Evolutionary conservation across 1,140 invertebrate genomes (phyloP), one percentile per base, ranked within the genome.

Genomic region (Harpegnathos saltator): DNA sequence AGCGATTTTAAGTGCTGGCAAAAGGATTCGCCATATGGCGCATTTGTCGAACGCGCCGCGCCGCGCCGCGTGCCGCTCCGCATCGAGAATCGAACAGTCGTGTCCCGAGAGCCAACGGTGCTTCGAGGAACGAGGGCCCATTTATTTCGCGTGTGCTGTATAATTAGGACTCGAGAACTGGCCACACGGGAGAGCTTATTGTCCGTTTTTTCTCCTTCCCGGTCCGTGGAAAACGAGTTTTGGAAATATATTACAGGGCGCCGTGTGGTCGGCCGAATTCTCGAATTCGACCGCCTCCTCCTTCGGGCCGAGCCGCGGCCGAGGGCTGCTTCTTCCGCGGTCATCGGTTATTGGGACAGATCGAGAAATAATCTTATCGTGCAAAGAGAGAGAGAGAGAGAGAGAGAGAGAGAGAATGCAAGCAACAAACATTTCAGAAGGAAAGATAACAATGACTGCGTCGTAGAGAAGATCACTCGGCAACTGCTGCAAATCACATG

Each of bases 21-120:
- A 91, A 91, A 92, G 91, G 90, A 92, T 92, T 93, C 91, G 90
- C 92, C 92, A 92, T 93, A 93, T 92, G 92, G 91, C 87, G 69
- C 33, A 68, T 83, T 81, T 73, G 69, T 69, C 83, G 82, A 75
- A 83, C 75, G 74, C n/a, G 29, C 44, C 74, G 33, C 38, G 29
- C 66, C 38, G 29, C 66, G 17, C 22, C 52, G 26, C 73, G 68
- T 50, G 4, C 7, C 83, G 72, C 29, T 3, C 5, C 29, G 29
- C 29, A 1, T 1, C 77, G 72, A 84, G 69, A 83, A 56, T 77
- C 66, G 66, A 78, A 58, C 78, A 77, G 82, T 87, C 83, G 85
- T 84, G 69, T 63, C 73, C 22, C 89, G 86, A 85, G 82, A 90
- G 89, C 77, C 84, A 85, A 83, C 78, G 89, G 74, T 82, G 84